Percentiles rank a stretch among this genome's conserved stretches.
Conservation (phyloP, 2,888 invertebrate genomes). For the Ectemnius lituratus region DNA sequence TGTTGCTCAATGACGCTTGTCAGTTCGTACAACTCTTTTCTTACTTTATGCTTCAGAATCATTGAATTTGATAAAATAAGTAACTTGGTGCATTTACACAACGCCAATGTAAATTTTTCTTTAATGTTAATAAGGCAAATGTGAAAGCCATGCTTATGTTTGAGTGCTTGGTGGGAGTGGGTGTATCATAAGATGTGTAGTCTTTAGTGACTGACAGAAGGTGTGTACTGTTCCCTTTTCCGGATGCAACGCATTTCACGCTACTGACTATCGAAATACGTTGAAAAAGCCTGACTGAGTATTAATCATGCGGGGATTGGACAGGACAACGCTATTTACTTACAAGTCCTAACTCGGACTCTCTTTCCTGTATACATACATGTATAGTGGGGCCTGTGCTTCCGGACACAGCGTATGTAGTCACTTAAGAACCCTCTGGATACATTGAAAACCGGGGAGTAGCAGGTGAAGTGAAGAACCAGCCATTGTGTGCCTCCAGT, state of each 20-base stretch:
- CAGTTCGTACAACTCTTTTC: too few species aligned
- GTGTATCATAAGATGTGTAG: too few species aligned
- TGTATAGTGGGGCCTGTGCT: too few species aligned
- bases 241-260: constrained; percentile 64
- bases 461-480: constrained; percentile 43
- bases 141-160: too few species aligned
- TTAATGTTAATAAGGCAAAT: too few species aligned
- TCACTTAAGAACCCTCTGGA: constrained; percentile 13
- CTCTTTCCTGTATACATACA: constrained; percentile 21
- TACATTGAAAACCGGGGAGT: constrained; percentile 22
- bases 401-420: constrained; percentile 22
- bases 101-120: too few species aligned
- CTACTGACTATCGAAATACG: constrained; percentile 58
- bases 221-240: constrained; percentile 37
- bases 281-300: constrained; percentile 61
- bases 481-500: constrained; percentile 17
- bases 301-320: constrained; percentile 61
- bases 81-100: too few species aligned
- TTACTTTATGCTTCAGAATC: too few species aligned
- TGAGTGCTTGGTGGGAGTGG: too few species aligned
- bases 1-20: too few species aligned
- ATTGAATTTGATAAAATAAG: too few species aligned
- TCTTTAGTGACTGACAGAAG: too few species aligned
- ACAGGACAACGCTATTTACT: constrained; percentile 60
- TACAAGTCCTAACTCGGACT: constrained; percentile 29